Conservation (phyloP, 1,140 invertebrate genomes). For the Eufriesea mexicana region DNA sequence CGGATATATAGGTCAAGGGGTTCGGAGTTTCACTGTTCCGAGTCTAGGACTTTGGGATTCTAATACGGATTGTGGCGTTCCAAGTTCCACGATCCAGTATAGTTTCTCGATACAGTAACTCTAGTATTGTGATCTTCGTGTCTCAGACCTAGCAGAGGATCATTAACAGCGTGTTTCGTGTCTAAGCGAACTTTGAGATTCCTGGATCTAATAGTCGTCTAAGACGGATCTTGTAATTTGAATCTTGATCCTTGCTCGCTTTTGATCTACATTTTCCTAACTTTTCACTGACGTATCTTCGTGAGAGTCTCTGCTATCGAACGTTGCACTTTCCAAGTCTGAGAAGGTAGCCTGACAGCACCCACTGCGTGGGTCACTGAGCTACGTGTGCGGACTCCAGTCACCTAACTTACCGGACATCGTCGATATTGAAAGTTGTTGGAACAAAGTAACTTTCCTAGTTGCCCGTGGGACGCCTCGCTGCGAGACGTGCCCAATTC, state of each 20-base stretch:
- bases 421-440: slow-evolving; percentile 20
- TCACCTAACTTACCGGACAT: background rate
- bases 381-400: no score
- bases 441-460: slow-evolving; percentile 16
- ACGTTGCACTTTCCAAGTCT: background rate
- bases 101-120: background rate
- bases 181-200: background rate
- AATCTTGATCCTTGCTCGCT: no score
- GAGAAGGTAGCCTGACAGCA: no score
- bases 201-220: background rate
- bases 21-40: background rate
- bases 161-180: no score
- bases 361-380: no score
- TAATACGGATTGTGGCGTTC: background rate
- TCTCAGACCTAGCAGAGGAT: background rate
- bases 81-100: background rate
- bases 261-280: no score
- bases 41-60: background rate
- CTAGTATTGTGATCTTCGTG: background rate
- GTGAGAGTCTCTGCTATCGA: background rate
- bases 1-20: background rate
- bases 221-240: no score
- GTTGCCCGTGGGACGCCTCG: slow-evolving; percentile 4
- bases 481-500: background rate
- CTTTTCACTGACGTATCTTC: no score